These are phyloP conservation scores for Diadophis punctatus DNA, from an alignment of 2,113 vertebrate genomes.

Conservation along the genomic window DNA sequence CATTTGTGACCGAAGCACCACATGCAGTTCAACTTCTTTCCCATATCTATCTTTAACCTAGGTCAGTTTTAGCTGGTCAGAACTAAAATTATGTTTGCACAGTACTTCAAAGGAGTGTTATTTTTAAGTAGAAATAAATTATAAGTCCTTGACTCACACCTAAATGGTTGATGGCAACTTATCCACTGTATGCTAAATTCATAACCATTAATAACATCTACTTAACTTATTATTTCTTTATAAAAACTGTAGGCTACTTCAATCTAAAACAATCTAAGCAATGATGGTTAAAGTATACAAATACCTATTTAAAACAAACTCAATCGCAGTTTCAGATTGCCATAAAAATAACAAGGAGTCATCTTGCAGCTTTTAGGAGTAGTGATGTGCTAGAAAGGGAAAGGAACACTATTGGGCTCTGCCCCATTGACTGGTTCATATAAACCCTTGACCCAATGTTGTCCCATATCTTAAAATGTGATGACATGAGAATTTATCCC, in stretches of 20 bases:
- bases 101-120: neutral
- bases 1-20: neutral
- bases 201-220: neutral
- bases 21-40: neutral
- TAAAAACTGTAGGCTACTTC: neutral
- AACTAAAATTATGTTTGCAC: neutral
- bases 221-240: neutral
- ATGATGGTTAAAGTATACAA: neutral
- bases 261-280: neutral
- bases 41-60: neutral
- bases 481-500: neutral
- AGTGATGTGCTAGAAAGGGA: neutral
- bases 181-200: neutral
- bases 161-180: neutral
- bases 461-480: neutral
- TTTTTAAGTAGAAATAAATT: neutral
- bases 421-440: neutral
- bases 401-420: neutral
- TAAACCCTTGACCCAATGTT: neutral
- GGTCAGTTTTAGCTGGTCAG: neutral
- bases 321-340: neutral
- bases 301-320: neutral
- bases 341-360: neutral
- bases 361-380: neutral
- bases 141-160: neutral